These are phyloP conservation scores for Numida meleagris DNA, from an alignment of 2,113 vertebrate species.

Conservation along the genomic window DNA sequence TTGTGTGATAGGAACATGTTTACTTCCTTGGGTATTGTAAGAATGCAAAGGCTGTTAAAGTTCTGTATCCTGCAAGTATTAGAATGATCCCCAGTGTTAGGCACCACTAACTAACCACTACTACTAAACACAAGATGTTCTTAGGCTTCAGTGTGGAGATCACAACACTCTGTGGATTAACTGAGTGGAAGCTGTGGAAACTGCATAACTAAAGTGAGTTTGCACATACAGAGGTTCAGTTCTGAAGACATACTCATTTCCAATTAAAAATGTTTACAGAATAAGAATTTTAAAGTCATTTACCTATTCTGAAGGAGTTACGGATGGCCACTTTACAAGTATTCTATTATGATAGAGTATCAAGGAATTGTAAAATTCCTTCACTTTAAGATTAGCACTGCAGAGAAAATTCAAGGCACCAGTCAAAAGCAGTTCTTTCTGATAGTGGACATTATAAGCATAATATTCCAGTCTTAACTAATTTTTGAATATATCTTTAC, in stretches of 20 bases:
- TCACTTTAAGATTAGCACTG: not conserved
- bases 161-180: not conserved
- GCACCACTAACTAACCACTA: rapidly evolving
- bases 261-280: rapidly evolving
- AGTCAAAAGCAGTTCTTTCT: not conserved
- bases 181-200: not conserved
- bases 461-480: not conserved
- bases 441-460: not conserved
- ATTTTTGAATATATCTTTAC: not conserved
- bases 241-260: not conserved
- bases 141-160: not conserved
- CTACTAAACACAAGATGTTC: not conserved
- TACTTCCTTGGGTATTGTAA: not conserved
- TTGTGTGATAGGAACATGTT: not conserved
- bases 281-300: not conserved
- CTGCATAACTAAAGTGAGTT: not conserved
- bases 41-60: not conserved
- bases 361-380: not conserved
- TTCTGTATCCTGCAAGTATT: rapidly evolving
- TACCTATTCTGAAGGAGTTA: not conserved
- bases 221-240: not conserved
- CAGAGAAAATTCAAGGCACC: not conserved
- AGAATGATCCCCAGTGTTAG: not conserved
- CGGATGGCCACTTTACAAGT: not conserved
- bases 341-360: not conserved